Evolutionary conservation across 1,140 invertebrate genomes (phyloP).

Genomic region (Dinothrombium tinctorium): DNA sequence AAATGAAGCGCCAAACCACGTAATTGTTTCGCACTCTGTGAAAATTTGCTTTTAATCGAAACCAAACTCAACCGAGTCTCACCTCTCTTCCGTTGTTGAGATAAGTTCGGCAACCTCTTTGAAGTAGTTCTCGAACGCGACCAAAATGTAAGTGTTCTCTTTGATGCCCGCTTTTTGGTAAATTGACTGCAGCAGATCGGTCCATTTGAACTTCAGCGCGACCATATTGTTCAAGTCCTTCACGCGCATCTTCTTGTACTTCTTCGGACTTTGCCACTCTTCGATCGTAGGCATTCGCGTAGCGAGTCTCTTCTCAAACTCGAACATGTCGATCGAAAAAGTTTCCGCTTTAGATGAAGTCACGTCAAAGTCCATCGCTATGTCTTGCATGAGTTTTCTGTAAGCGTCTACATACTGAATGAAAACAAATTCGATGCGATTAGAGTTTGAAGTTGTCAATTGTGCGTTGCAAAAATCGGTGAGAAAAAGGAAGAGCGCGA

Average conservation of each 20-base stretch:
- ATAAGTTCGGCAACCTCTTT: constrained; percentile 28
- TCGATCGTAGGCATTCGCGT: constrained; percentile 25
- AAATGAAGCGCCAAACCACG: constrained; percentile 29
- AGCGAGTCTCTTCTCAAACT: constrained; percentile 33
- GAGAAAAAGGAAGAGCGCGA: too few relatives aligned
- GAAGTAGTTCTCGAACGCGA: constrained; percentile 29
- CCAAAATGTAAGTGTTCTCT: constrained; percentile 27
- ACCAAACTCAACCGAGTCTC: too few relatives aligned
- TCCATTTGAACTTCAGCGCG: constrained; percentile 26
- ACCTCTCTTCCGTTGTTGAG: constrained; percentile 29
- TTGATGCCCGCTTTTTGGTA: constrained; percentile 27
- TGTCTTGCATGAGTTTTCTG: constrained; percentile 8
- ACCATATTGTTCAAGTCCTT: constrained; percentile 3
- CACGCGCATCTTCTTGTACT: constrained; percentile 8
- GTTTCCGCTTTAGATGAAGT: constrained; percentile 6
- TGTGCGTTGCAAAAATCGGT: too few relatives aligned
- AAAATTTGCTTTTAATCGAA: too few relatives aligned
- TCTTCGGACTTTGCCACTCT: constrained; percentile 15
- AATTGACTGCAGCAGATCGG: constrained; percentile 28
- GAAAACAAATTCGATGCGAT: too few relatives aligned
- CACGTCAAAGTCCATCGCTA: constrained; percentile 5
- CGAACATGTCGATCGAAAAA: constrained; percentile 27
- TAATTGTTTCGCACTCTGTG: too few relatives aligned
- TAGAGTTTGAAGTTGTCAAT: too few relatives aligned
- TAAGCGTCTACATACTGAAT: constrained; percentile 9